phyloP scores from a whole-genome alignment of 2,888 invertebrate species.

The Lithophane ornitopus region DNA sequence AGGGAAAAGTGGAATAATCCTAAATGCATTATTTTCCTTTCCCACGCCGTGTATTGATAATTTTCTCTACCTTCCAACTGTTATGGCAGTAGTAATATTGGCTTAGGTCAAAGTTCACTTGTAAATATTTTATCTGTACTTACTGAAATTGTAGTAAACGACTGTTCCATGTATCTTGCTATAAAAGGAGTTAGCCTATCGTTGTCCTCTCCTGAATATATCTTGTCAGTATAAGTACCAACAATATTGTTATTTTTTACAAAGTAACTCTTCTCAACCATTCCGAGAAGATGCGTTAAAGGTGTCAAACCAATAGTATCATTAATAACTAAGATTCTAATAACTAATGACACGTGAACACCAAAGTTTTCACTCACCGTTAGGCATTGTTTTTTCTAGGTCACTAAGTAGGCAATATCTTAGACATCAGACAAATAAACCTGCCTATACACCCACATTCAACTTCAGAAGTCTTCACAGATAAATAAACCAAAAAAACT shows the following conservation, averaged over 20 bases:
- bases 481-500: slow-evolving; percentile 31
- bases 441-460: slow-evolving; percentile 42
- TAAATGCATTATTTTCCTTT: background rate
- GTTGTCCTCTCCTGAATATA: background rate
- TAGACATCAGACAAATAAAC: slow-evolving; percentile 21
- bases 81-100: background rate
- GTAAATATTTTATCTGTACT: background rate
- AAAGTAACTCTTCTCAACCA: background rate
- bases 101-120: slow-evolving; percentile 3
- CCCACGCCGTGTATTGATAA: background rate
- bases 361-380: slow-evolving; percentile 24
- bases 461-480: slow-evolving; percentile 1
- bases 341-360: slow-evolving; percentile 24
- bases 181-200: background rate
- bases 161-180: background rate
- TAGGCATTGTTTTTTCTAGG: slow-evolving; percentile 55
- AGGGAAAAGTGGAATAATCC: too few relatives aligned
- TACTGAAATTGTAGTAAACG: background rate
- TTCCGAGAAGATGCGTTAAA: background rate
- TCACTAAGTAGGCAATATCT: slow-evolving; percentile 21
- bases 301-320: background rate
- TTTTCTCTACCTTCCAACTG: background rate
- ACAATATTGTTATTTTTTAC: background rate
- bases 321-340: slow-evolving; percentile 21
- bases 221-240: background rate